Base-by-base conservation (phyloP, 1,140 invertebrate species). In the Drosophila azteca region DNA sequence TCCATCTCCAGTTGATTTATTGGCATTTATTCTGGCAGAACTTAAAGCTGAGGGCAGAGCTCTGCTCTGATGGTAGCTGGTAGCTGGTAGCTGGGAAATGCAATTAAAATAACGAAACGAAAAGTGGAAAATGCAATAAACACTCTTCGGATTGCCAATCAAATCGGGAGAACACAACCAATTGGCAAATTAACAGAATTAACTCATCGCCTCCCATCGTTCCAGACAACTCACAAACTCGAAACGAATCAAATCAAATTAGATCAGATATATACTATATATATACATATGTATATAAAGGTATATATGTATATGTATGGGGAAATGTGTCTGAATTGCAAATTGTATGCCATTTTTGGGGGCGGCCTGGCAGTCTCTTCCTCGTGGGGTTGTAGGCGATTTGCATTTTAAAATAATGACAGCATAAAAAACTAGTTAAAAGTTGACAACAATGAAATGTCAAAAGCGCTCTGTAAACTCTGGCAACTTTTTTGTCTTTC, bases 371-470 rank as follows among this genome's bases (percentile, higher is more conserved):
- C 43, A 13, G 17, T 20, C 17, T 20, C 54, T 69, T 43, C 35
- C 45, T n/a, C 13, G 66, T 24, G 22, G 46, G 58, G 62, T 50
- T 67, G 48, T 63, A 49, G 49, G 77, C 54, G 81, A 88, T 83
- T 82, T 79, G 82, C 82, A 85, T 85, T 87, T 78, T 61, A 67
- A 79, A 83, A 88, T 69, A 87, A 79, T 67, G 79, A 87, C 67
- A 81, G 69, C 77, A 81, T 87, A 77, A 85, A 82, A 88, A 87
- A 87, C 74, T 88, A 87, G 82, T 87, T 87, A 83, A 87, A 87
- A 87, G 83, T 87, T 87, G 82, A 88, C 82, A 85, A 85, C 82
- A 87, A 88, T 87, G 75, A 88, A 79, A 88, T 72, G 79, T 85
- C 73, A 87, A 67, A 87, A 76, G 79, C 79, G 77, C 46, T 69